These are phyloP conservation scores for Porphyrio hochstetteri DNA, from an alignment of 2,113 vertebrate genomes.

Conservation along the genomic window DNA sequence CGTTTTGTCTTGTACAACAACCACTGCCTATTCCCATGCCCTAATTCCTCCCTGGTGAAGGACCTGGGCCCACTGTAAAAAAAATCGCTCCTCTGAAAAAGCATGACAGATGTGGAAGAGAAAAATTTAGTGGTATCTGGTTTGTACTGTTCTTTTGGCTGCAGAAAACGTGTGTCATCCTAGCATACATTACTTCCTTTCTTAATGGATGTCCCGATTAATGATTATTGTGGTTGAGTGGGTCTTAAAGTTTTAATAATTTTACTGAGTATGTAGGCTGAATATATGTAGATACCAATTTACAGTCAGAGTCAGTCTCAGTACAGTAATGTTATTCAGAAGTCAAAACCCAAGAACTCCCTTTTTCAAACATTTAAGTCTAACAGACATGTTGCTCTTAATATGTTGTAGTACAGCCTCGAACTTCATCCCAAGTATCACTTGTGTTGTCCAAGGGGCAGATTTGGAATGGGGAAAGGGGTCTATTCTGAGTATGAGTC, in stretches of 20 bases:
- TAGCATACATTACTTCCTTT: neutral
- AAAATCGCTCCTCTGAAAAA: neutral
- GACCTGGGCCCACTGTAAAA: neutral
- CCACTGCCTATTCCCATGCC: conserved; percentile 9
- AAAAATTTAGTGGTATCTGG: neutral
- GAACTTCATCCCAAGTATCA: neutral
- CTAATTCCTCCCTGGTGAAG: neutral
- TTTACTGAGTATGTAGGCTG: neutral
- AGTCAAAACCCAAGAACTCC: neutral
- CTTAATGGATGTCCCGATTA: neutral
- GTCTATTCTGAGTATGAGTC: neutral
- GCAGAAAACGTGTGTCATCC: neutral
- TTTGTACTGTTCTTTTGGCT: conserved; percentile 1
- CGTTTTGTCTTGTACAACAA: conserved; percentile 13
- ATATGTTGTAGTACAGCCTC: neutral
- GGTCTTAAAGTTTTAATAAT: neutral
- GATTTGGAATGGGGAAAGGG: neutral
- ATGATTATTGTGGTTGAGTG: neutral
- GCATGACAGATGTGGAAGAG: neutral
- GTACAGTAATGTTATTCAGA: neutral
- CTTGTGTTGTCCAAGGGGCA: neutral
- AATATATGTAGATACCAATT: neutral
- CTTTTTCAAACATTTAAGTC: neutral
- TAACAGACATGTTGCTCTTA: neutral
- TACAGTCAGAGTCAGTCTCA: neutral